phyloP scores from a whole-genome alignment of 2,797 vertebrate species.

The Mormyrus proboscirostris region DNA sequence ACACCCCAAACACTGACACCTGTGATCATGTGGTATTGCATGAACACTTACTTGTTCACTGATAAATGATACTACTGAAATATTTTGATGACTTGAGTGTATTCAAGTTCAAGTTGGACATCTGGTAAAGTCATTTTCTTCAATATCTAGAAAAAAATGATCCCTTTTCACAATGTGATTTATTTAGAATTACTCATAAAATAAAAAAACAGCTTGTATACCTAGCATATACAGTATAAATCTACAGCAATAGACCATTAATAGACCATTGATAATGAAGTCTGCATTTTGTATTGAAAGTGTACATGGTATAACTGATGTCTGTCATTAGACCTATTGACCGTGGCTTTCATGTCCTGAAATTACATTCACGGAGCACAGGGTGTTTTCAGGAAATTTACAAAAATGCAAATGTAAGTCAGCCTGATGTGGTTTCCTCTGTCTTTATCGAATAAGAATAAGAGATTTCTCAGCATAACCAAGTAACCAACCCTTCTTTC shows the following conservation, averaged over 20 bases:
- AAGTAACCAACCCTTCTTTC: neutral
- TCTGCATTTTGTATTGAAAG: neutral
- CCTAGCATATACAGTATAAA: neutral
- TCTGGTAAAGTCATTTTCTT: neutral
- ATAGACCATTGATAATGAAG: neutral
- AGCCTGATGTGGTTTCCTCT: neutral
- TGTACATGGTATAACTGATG: neutral
- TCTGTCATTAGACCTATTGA: neutral
- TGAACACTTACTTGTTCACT: neutral
- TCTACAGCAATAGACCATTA: neutral
- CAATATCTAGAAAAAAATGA: neutral
- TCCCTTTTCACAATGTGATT: neutral
- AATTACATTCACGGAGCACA: neutral
- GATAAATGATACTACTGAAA: neutral
- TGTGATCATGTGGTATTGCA: neutral
- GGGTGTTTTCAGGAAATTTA: neutral
- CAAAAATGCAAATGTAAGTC: neutral
- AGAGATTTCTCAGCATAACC: neutral
- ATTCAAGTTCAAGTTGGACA: neutral
- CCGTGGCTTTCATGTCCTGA: neutral
- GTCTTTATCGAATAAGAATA: conserved; percentile 8
- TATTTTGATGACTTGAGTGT: neutral
- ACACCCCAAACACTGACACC: neutral
- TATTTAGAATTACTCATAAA: neutral
- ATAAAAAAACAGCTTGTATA: neutral